Evolutionary conservation across 30 jellyfish, hydroid and myxozoan species (phyloP).

Genomic region (Cassiopea andromeda): DNA sequence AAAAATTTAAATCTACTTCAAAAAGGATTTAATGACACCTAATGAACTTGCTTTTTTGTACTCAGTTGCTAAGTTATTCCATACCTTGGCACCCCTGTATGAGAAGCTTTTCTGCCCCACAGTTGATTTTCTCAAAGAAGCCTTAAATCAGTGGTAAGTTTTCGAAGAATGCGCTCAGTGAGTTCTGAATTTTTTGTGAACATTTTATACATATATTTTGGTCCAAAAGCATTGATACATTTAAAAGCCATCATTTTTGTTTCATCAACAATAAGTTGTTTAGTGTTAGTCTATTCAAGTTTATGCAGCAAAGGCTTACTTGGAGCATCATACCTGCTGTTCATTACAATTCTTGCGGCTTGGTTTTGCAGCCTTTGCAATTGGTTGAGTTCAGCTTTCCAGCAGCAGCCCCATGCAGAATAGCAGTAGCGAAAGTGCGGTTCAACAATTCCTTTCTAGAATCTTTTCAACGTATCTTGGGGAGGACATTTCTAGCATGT

Average conservation of each 20-base stretch:
- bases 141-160: not conserved
- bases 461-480: slow-evolving; percentile 22
- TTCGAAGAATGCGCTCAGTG: not conserved
- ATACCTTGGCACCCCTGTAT: too few species aligned
- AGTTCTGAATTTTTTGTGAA: not conserved
- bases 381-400: slow-evolving; percentile 20
- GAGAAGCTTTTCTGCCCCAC: too few species aligned
- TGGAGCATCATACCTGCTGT: slow-evolving; percentile 55
- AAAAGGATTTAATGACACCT: too few species aligned
- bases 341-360: slow-evolving; percentile 35
- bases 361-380: slow-evolving; percentile 55
- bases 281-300: not conserved
- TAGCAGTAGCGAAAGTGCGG: slow-evolving; percentile 52
- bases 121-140: not conserved
- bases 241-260: not conserved
- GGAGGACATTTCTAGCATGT: slow-evolving; percentile 45
- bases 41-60: too few species aligned
- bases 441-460: slow-evolving; percentile 60
- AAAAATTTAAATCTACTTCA: too few species aligned
- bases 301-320: slow-evolving; percentile 34
- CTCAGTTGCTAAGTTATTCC: too few species aligned
- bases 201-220: not conserved
- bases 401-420: slow-evolving; percentile 54
- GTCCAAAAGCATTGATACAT: not conserved
- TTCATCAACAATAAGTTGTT: not conserved